Base-by-base conservation (phyloP, 2,113 vertebrate species). In the Trichechus manatus region DNA sequence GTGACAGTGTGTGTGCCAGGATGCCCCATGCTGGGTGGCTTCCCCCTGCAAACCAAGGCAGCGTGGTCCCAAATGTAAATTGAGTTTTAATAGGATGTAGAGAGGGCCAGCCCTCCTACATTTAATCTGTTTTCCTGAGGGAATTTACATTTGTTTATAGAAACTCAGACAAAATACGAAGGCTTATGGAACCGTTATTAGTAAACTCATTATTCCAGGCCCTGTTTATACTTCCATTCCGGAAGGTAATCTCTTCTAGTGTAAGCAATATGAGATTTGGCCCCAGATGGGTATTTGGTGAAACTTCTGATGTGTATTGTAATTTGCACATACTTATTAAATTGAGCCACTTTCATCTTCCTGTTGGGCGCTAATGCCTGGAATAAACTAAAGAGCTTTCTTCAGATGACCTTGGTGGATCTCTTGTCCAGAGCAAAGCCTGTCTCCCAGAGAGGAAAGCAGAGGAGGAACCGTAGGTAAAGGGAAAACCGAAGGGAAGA, bases 51-150 rank as follows among this genome's bases (percentile, higher is more conserved):
- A 13, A 25, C 36, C 66, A 36, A 63, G 31, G 56, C 85, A 39
- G 20, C 13, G 20, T 2, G 13, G 20, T 4, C 6, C 14, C 6
- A 36, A 87, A 39, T 70, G 56, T 9, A 53, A 64, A 27, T 2
- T 1, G 22, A 80, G 42, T 53, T 80, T 79, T 19, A 19, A 1
- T 31, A 31, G 56, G 31, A 19, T 39, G 3, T 31, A 0, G 15
- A 15, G 1, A 36, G 25, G 11, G 3, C 27, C 0, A 2, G 0
- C 7, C 19, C 8, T 44, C 31, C 72, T 84, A 13, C 19, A 14
- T 72, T 72, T 50, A 42, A 17, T 74, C 78, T 70, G 1, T 64
- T 19, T 91, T 85, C 74, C n/a, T 47, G 23, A 78, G 77, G 66
- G n/a, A 31, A 74, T 66, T 36, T 78, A 9, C 33, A 36, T 44